Evolutionary conservation across 2,888 invertebrate genomes (phyloP), one percentile per base, ranked within the genome.

Genomic region (Anaspis maculata): DNA sequence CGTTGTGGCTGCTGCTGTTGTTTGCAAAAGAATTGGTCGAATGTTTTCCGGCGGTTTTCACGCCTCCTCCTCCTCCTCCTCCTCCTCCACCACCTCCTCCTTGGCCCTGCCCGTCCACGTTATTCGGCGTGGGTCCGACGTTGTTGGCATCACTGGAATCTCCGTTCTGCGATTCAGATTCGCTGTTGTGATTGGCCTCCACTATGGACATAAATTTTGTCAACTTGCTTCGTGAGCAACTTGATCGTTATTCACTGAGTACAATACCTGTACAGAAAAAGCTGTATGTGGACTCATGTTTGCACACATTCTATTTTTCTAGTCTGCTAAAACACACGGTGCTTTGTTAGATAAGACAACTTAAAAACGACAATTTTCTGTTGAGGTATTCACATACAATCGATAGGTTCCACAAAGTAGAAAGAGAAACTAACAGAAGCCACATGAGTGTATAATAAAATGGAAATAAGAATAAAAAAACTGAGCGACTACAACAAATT

Each of bases 111-210:
- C 62, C 49, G 36, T 64, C 63, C 22, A 61, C 49, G 34, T 64
- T 57, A 41, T 63, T 65, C 12, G 32, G 29, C 21, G 27, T 37
- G n/a, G 30, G 39, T 15, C 32, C 13, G 14, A 15, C 64, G 64
- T 73, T 49, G 56, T 71, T 57, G 54, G 66, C 74, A 61, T 83
- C 76, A 54, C 77, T 76, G 40, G 79, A 77, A 66, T 83, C 77
- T 64, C 84, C 77, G 68, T 78, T 77, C 61, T 87, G 85, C 9
- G 88, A 88, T 68, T 89, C 89, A 25, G 86, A 84, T 68, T 89
- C 89, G 66, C 88, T 89, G 57, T 85, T 82, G 54, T 83, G 76
- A n/a, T n/a, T n/a, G n/a, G n/a, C n/a, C 61, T 87, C 87, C 69
- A 79, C 84, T 85, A 33, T 30, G 46, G 24, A 11, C 5, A 5